A percentile compares a stretch with the other conserved stretches of the same genome.
phyloP scores from a whole-genome alignment of 2,797 vertebrate species.

The Aselliscus stoliczkanus region DNA sequence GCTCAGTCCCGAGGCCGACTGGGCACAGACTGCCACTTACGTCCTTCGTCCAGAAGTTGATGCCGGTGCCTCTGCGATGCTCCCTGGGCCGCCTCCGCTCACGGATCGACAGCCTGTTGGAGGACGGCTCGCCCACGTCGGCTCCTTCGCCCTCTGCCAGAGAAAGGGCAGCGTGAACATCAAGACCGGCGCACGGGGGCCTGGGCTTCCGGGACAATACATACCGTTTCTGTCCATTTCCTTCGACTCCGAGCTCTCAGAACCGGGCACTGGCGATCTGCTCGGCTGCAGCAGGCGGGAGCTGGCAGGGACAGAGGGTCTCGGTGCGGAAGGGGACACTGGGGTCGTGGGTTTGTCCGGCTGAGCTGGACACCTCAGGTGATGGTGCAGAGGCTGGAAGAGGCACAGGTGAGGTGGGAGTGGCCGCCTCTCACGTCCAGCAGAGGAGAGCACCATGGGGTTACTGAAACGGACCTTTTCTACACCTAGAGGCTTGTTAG shows the following conservation, averaged over 20 bases:
- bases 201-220: constrained; percentile 21
- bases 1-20: background rate
- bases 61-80: constrained; percentile 78
- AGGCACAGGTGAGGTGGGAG: background rate
- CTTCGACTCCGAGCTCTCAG: constrained; percentile 72
- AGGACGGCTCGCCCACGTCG: constrained; percentile 78
- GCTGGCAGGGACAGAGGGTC: constrained; percentile 75
- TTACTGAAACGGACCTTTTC: background rate
- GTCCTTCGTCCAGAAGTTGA: constrained; percentile 80
- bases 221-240: constrained; percentile 82
- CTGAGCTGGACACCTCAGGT: constrained; percentile 77
- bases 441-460: background rate
- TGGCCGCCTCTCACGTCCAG: too few relatives aligned
- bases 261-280: constrained; percentile 67
- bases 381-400: constrained; percentile 75
- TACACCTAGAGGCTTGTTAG: background rate
- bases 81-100: constrained; percentile 80
- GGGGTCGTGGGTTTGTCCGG: constrained; percentile 77
- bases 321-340: constrained; percentile 76
- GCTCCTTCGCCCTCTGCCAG: constrained; percentile 81
- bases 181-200: background rate
- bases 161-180: background rate
- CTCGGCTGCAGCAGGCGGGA: constrained; percentile 76
- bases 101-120: constrained; percentile 73
- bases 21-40: constrained; percentile 75